Evolutionary conservation across 2,113 vertebrate species (phyloP).

Genomic region (Prochilodus magdalenae): DNA sequence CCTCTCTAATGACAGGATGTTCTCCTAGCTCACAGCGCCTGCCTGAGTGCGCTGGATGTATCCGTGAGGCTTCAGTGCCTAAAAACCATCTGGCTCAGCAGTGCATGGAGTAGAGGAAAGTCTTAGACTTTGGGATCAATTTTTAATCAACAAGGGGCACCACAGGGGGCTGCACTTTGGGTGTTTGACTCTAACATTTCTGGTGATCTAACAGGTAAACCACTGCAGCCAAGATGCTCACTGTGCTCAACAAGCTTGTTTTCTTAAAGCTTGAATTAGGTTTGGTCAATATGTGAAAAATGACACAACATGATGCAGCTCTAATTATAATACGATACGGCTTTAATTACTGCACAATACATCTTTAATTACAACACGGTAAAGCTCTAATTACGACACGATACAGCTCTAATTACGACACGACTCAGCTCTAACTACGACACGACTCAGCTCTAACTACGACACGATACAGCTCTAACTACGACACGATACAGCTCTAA

Average conservation of each 20-base stretch:
- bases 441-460: no score
- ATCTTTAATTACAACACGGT: no score
- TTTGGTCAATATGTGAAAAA: no score
- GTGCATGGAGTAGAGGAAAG: neutral
- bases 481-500: no score
- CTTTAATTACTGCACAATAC: no score
- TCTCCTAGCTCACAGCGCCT: constrained; percentile 30
- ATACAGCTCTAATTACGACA: no score
- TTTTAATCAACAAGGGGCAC: constrained; percentile 1
- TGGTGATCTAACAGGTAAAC: neutral
- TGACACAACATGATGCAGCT: no score
- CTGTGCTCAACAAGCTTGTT: neutral
- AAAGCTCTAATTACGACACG: no score
- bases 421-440: no score
- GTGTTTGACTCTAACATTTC: constrained; percentile 2
- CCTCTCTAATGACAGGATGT: constrained; percentile 37
- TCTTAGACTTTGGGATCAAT: constrained; percentile 14
- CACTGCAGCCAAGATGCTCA: neutral
- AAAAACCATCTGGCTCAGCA: constrained; percentile 32
- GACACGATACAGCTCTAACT: no score
- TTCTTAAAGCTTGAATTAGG: no score
- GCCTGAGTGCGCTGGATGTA: neutral
- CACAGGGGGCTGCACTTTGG: neutral
- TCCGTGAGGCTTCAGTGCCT: neutral
- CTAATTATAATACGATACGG: no score